Conservation (phyloP, 2,888 invertebrate species). For the Amblyjoppa fuscipennis region DNA sequence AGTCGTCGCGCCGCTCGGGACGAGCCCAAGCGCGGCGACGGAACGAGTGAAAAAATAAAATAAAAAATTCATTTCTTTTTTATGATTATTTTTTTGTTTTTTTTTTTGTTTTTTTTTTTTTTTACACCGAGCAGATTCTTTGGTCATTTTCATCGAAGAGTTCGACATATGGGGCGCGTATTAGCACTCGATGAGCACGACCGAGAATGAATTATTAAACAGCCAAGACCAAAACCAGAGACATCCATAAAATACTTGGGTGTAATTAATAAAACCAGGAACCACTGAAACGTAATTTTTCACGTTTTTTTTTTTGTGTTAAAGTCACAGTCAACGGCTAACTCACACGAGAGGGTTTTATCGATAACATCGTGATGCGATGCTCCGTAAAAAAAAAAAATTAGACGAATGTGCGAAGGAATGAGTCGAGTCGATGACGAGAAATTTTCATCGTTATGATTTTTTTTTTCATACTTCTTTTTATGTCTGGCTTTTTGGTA, state of each 20-base stretch:
- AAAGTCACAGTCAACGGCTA: not conserved
- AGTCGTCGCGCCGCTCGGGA: too few relatives aligned
- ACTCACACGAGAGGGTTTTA: not conserved
- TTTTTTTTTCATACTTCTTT: not conserved
- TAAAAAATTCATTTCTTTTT: too few relatives aligned
- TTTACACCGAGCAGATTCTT: too few relatives aligned
- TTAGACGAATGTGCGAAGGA: too few relatives aligned
- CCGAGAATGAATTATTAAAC: conserved; percentile 58
- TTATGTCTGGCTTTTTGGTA: not conserved
- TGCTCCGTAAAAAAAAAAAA: too few relatives aligned
- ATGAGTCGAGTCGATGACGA: conserved; percentile 5
- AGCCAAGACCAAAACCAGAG: conserved; percentile 66
- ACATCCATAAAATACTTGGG: conserved; percentile 25
- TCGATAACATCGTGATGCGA: not conserved
- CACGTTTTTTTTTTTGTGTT: not conserved
- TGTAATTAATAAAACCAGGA: conserved; percentile 56
- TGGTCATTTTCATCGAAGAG: not conserved
- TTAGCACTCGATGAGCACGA: conserved; percentile 49
- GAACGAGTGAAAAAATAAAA: not conserved
- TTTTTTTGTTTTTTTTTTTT: too few relatives aligned
- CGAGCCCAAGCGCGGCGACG: too few relatives aligned
- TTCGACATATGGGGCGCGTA: conserved; percentile 16
- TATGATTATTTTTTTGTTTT: too few relatives aligned
- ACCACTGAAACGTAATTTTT: conserved; percentile 55
- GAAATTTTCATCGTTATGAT: conserved; percentile 5